These are phyloP conservation scores for Cochlearius cochlearius DNA, from an alignment of 2,113 vertebrate genomes.

Conservation along the genomic window DNA sequence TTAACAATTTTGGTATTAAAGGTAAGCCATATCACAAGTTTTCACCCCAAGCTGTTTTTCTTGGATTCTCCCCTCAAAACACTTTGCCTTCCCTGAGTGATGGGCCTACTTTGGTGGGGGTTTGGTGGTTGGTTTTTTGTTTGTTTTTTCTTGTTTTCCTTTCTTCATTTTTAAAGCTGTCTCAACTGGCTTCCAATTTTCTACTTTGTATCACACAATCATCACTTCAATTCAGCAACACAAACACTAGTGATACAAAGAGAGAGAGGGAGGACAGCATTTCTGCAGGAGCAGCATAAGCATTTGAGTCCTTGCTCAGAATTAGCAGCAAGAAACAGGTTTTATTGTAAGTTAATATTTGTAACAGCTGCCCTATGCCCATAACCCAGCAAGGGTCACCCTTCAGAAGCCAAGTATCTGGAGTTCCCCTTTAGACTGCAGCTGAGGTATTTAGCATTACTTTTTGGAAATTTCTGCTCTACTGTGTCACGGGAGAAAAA, in stretches of 20 bases:
- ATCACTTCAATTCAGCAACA: neutral
- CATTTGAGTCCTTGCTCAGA: neutral
- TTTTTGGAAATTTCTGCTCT: neutral
- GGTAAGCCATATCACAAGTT: neutral
- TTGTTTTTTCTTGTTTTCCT: neutral
- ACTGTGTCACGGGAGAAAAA: neutral
- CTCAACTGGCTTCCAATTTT: neutral
- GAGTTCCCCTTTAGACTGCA: neutral
- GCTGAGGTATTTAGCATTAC: neutral
- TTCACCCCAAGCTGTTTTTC: neutral
- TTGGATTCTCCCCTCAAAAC: neutral
- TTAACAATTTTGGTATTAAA: neutral
- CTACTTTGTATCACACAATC: neutral
- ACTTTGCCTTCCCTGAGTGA: neutral
- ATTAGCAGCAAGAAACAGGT: neutral
- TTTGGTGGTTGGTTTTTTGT: neutral
- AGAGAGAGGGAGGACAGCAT: neutral
- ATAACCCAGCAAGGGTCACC: neutral
- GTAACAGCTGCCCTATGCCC: neutral
- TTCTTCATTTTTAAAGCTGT: neutral
- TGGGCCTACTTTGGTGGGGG: too few relatives aligned
- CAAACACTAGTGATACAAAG: neutral
- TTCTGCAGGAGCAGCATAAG: neutral
- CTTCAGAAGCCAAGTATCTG: neutral
- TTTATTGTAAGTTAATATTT: neutral